Evolutionary conservation across 2,113 vertebrate genomes (phyloP), one percentile per base, ranked within the genome.

Genomic region (Arothron firmamentum): DNA sequence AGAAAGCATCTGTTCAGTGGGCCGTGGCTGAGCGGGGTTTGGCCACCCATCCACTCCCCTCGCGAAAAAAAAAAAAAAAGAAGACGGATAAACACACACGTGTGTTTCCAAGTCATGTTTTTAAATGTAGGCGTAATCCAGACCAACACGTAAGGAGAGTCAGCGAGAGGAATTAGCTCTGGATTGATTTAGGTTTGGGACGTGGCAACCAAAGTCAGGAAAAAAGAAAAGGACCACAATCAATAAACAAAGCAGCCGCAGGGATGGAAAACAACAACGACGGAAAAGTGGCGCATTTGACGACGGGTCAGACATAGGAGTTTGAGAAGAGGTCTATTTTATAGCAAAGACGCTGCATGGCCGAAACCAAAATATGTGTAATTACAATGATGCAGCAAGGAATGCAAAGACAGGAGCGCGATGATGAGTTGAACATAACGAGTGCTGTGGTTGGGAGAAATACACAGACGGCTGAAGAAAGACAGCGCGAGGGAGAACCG

Each of bases 81-180:
- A 23, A 23, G 75, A 73, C 79, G 81, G 66, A 82, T 77, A 81
- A 82, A 86, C 78, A 82, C 79, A 79, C 59, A 70, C 11, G 57
- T 70, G 65, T 55, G 70, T 77, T 83, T 67, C 52, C 65, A 63
- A 54, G 56, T 69, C 38, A 41, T 41, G 53, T 58, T 74, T 75
- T 75, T 67, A 77, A 65, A 49, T 52, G 45, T 53, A 63, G 72
- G 65, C 65, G 59, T 72, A 62, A 38, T 38, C 54, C 6, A 57
- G 57, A 48, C 59, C 62, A 69, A 73, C 57, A 38, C 43, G 41
- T 61, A 69, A 70, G 78, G 65, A 52, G 67, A 73, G 59, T 45
- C 67, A 23, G 21, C 3, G 21, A 23, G 21, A 2, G 21, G 56
- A 56, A 23, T 61, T 59, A 34, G 0, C 11, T 17, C 62, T 50